Base-by-base conservation (phyloP, 2,888 invertebrate genomes). In the Stenotaenia linearis region DNA sequence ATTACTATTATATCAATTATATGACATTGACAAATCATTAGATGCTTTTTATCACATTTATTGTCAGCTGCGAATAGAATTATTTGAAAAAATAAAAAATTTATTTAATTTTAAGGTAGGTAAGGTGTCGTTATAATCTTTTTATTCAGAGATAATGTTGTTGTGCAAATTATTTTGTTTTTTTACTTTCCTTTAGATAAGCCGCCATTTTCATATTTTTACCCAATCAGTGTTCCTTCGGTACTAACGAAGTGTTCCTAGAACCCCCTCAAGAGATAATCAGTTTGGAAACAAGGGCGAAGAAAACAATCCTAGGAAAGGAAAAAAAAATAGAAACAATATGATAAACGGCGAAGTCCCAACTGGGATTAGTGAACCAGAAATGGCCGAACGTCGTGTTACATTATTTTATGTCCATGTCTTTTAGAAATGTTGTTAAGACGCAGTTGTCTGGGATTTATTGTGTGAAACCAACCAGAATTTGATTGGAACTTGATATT, bases 141-240 rank as follows among this genome's bases (percentile, higher is more conserved):
- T 40, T 40, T 40, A 40, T 18, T 15, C 2, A 18, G 5, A n/a
- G n/a, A 45, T 45, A 45, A 45, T 45, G 15, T 45, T 45, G n/a
- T 45, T 45, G 1, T 45, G 37, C 37, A 37, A 45, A 3, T 79
- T 50, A n/a, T 79, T 79, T 80, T 21, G 10, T 50, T 30, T n/a
- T 78, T 80, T 75, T 32, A 0, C 45, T 10, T 75, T 23, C n/a
- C 10, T 61, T 61, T 7, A 61, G 12, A 61, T 15, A 61, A 15
- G 12, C 69, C 9, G 1, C 28, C 6, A 5, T 61, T 61, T 7
- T 25, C 28, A 61, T 10, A 61, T 21, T 12, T 4, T 74, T 25
- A 32, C 5, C n/a, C 32, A 30, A 74, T 28, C 74, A 74, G 5
- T 5, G 74, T 25, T 21, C 4, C 32, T 74, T 23, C 28, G 23